Conservation (phyloP, 2,113 vertebrate species). For the Anguilla japonica region DNA sequence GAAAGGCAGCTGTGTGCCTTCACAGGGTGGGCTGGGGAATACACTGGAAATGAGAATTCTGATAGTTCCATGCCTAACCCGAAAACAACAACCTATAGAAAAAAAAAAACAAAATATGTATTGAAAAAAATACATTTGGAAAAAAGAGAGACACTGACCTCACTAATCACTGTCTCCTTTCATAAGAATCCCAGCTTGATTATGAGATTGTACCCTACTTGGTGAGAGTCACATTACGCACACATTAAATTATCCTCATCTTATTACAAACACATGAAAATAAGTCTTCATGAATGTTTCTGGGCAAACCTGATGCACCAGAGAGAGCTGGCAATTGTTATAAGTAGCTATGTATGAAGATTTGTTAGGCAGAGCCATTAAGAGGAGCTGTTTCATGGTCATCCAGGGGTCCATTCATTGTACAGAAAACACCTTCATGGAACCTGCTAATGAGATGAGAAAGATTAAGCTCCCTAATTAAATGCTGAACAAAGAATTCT, state of each 20-base stretch:
- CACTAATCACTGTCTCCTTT: no score
- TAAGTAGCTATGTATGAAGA: not conserved
- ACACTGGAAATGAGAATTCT: not conserved
- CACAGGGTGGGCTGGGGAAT: not conserved
- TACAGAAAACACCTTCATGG: not conserved
- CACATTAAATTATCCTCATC: not conserved
- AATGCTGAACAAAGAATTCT: not conserved
- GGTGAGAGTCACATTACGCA: not conserved
- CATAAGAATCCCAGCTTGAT: no score
- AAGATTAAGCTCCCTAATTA: not conserved
- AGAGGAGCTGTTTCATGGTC: not conserved
- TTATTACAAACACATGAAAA: not conserved
- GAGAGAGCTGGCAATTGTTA: not conserved
- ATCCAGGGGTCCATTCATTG: no score
- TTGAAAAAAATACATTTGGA: not conserved
- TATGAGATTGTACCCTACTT: not conserved
- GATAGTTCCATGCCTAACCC: not conserved
- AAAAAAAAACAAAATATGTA: no score
- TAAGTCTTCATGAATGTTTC: not conserved
- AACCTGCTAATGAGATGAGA: not conserved
- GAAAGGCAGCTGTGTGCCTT: not conserved
- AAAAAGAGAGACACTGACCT: not conserved
- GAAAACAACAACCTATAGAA: not conserved
- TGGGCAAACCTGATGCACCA: not conserved
- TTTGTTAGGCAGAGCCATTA: not conserved